Base-by-base conservation (phyloP, 2,797 vertebrate genomes). In the Allobates femoralis region DNA sequence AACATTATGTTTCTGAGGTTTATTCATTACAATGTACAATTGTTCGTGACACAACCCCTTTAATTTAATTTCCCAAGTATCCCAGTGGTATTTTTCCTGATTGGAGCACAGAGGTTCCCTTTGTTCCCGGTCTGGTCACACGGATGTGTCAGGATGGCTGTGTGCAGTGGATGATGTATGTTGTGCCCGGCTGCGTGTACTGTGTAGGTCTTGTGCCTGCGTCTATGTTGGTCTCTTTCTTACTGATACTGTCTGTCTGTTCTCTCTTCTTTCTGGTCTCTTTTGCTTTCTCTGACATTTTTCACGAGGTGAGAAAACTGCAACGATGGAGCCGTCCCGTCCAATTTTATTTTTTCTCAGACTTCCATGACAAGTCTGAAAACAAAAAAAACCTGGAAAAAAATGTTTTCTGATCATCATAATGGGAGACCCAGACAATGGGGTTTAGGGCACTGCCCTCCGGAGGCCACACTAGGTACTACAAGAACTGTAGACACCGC, bases 141-240 rank as follows among this genome's bases (percentile, higher is more conserved):
- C 23, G 18, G 21, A 46, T 26, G 69, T 73, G 69, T 16, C 23
- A 41, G 18, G 6, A 60, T 34, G 21, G 28, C 8, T 51, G 66
- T 30, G n/a, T 73, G 26, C 21, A 30, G 2, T 71, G 64, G 12
- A 6, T 69, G 28, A 2, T 60, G 69, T 23, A 10, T 6, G 55
- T 30, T 66, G 50, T 81, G 21, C 23, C 23, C 4, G 26, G 55
- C 62, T 37, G 0, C 79, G 53, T 55, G 26, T 26, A 53, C 62
- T 46, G 50, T 86, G 28, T 23, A 21, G 37, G 8, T 46, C 41
- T 46, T 58, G 28, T 64, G n/a, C 26, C 23, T 74, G 74, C 46
- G 75, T 79, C 46, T 64, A 89, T 91, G 89, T 88, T 1, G 50
- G 67, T 7, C 64, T 66, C 86, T 32, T 32, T 73, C 87, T 58